Evolutionary conservation across 2,888 invertebrate genomes (phyloP).

Genomic region (Eupeodes luniger): DNA sequence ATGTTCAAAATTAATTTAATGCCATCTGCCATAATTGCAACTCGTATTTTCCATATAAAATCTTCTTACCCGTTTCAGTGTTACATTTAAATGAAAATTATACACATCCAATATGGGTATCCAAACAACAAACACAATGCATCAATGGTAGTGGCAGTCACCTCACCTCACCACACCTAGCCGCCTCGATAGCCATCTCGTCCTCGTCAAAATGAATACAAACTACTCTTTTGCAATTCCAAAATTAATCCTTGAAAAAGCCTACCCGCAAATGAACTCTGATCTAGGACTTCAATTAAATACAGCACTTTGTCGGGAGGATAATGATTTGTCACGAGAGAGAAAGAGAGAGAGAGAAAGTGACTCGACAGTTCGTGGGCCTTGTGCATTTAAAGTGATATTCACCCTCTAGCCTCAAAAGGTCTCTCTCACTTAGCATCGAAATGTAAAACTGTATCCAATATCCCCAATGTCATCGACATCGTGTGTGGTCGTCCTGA

Average conservation of each 20-base stretch:
- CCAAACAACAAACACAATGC: neutral
- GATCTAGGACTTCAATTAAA: conserved; percentile 71
- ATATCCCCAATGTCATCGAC: conserved; percentile 59
- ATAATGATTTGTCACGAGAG: conserved; percentile 62
- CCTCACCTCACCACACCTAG: neutral
- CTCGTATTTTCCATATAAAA: neutral
- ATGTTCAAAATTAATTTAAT: conserved; percentile 74
- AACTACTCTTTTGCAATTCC: conserved; percentile 54
- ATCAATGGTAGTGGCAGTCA: neutral
- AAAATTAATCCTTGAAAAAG: conserved; percentile 65
- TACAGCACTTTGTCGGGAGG: conserved; percentile 62
- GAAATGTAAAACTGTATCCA: conserved; percentile 44
- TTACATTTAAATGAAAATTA: conserved; percentile 26
- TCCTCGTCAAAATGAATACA: conserved; percentile 35
- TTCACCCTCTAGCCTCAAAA: neutral
- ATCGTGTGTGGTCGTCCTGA: conserved; percentile 30
- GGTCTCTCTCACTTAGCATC: conserved; percentile 25
- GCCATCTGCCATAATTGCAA: conserved; percentile 65
- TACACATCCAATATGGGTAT: conserved; percentile 2
- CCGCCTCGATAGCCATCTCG: neutral
- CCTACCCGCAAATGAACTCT: conserved; percentile 66
- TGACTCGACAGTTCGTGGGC: conserved; percentile 16
- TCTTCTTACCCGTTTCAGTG: neutral
- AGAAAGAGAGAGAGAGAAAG: neutral
- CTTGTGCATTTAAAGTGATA: conserved; percentile 21